These are phyloP conservation scores for Anser brachyrhynchus DNA, from an alignment of 2,113 vertebrate species.

Conservation along the genomic window DNA sequence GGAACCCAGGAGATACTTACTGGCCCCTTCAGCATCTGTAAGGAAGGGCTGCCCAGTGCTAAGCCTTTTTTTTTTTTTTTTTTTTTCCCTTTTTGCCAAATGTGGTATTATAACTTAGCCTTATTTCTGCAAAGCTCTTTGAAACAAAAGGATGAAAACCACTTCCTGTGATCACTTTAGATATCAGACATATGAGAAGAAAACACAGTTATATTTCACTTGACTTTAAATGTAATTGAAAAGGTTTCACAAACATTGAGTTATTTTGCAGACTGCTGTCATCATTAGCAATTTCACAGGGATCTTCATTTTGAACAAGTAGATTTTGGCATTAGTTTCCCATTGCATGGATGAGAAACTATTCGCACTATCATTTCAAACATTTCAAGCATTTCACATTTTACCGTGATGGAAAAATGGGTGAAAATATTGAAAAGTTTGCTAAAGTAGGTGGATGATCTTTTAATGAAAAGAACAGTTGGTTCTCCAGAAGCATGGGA, in stretches of 20 bases:
- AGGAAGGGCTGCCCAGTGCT: neutral
- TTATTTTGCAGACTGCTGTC: neutral
- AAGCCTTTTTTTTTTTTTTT: neutral
- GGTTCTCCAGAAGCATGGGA: constrained; percentile 41
- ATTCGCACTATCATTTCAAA: neutral
- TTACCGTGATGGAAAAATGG: neutral
- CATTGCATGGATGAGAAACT: neutral
- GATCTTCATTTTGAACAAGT: neutral
- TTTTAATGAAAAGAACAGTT: constrained; percentile 55
- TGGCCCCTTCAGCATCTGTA: neutral
- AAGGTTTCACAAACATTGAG: neutral
- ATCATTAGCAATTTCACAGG: neutral
- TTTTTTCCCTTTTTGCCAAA: neutral
- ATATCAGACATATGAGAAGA: neutral
- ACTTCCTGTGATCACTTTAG: neutral
- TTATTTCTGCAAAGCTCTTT: neutral
- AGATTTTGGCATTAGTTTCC: neutral
- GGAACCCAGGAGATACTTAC: neutral
- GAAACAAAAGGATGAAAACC: neutral
- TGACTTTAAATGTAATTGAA: neutral
- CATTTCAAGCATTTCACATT: neutral
- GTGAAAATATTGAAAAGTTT: constrained; percentile 9
- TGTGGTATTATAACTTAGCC: neutral
- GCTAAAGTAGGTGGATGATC: neutral
- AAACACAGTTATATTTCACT: neutral